These are phyloP conservation scores for Datnioides undecimradiatus DNA, from an alignment of 2,113 vertebrate species.

Conservation along the genomic window DNA sequence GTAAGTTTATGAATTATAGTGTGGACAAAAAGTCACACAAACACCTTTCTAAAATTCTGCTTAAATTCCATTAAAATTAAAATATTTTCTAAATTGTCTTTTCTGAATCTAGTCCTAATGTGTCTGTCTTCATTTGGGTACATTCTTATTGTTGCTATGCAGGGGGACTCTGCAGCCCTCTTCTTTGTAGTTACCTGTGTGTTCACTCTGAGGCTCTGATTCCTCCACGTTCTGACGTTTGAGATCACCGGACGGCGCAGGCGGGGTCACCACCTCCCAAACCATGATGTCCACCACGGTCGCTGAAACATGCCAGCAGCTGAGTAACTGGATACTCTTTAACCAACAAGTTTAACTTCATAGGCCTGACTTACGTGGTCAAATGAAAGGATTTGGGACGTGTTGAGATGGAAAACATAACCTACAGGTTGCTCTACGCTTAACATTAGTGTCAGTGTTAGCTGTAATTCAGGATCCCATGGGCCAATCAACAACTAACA, in stretches of 20 bases:
- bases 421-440: not conserved
- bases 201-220: slow-evolving; percentile 82
- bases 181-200: slow-evolving; percentile 80
- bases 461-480: not conserved
- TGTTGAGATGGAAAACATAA: not conserved
- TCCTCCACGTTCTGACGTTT: slow-evolving; percentile 18
- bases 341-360: not conserved
- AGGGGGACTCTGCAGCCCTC: not conserved
- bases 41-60: no score
- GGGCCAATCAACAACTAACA: not conserved
- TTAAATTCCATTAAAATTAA: no score
- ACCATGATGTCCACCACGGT: slow-evolving; percentile 91
- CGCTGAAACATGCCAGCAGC: slow-evolving; percentile 41
- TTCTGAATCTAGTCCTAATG: no score
- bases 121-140: no score
- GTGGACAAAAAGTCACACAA: no score
- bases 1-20: no score
- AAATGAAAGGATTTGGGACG: not conserved
- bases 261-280: slow-evolving; percentile 92
- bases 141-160: no score
- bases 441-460: not conserved
- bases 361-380: no score
- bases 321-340: not conserved
- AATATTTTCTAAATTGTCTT: no score
- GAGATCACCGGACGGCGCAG: slow-evolving; percentile 53